Base-by-base conservation (phyloP, 2,797 vertebrate species). In the Siniperca undulata region DNA sequence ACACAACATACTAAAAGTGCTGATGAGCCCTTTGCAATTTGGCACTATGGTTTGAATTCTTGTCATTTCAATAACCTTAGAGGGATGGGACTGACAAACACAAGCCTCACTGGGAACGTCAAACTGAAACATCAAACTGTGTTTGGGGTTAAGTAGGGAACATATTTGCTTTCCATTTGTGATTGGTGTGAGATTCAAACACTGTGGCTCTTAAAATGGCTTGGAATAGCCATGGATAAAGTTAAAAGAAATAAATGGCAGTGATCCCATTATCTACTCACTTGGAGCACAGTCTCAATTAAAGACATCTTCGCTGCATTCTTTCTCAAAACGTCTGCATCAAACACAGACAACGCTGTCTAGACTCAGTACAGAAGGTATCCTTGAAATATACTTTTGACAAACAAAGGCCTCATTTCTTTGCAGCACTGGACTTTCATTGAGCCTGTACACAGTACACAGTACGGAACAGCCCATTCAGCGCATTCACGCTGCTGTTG, bases 241-340 rank as follows among this genome's bases (percentile, higher is more conserved):
- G 62, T 88, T 89, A 79, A 93, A 91, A 85, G 73, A 85, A 86
- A 76, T 71, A 58, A 77, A 78, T 86, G 83, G 87, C 91, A 82
- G 19, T 20, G 77, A 74, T 91, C 88, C 86, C 86, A 81, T 88
- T 77, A 71, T 83, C 52, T 64, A 20, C 78, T 88, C 79, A 64
- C 75, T 78, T 50, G 58, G 50, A 83, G 76, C 58, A 20, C 19
- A 38, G 40, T 16, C 71, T 80, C 74, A 64, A 70, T 89, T 72
- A 83, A 77, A 89, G 85, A 77, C 80, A 81, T 89, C 83, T 85
- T 82, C 13, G 7, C 71, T 53, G 86, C 78, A 52, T 74, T 80
- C 46, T 84, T 77, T 67, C 70, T 75, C 36, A 68, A 60, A 78
- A 72, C 52, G 36, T 70, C 81, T 81, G 59, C 24, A 20, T 46